Base-by-base conservation (phyloP, 2,113 vertebrate species). In the Xiphias gladius region DNA sequence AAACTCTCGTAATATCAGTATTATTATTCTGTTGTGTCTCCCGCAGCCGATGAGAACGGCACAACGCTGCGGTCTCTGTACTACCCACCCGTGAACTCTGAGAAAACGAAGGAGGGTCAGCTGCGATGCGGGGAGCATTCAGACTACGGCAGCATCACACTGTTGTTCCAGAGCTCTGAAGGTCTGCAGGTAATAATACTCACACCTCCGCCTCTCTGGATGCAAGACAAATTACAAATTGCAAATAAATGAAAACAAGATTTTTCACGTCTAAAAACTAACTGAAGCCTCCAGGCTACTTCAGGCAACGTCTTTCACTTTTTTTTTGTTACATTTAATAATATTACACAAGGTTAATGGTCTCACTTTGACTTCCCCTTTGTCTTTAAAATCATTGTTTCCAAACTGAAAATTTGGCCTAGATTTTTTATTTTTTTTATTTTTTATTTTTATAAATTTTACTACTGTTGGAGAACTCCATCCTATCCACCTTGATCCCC, bases 61-160 rank as follows among this genome's bases (percentile, higher is more conserved):
- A 91, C 76, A 0, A 95, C 94, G 0, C 65, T 96, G 54, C 91
- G 95, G n/a, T 22, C 91, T 6, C 91, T 95, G 30, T 95, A 92
- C 85, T 96, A 96, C 68, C 94, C 94, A 4, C 81, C 93, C 0
- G 86, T 95, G 22, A 77, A 84, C 30, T 2, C 58, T 9, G 83
- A 73, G 35, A 14, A 13, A 3, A 87, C 79, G 3, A 94, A 95
- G 82, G 88, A 91, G n/a, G 82, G 80, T 4, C 96, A 96, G 89
- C 6, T 95, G 63, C 84, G 94, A 14, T 96, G 95, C 83, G 95
- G 94, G 13, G 95, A 95, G 50, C 95, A 96, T 80, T 94, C 94
- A 0, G 95, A 96, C 86, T 96, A 95, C 4, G 95, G 95, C 14
- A 95, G 79, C 90, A 93, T 96, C 85, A 96, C 94, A 9, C 76